These are phyloP conservation scores for Sebastes taczanowskii DNA, from an alignment of 2,797 vertebrate species.

Conservation along the genomic window DNA sequence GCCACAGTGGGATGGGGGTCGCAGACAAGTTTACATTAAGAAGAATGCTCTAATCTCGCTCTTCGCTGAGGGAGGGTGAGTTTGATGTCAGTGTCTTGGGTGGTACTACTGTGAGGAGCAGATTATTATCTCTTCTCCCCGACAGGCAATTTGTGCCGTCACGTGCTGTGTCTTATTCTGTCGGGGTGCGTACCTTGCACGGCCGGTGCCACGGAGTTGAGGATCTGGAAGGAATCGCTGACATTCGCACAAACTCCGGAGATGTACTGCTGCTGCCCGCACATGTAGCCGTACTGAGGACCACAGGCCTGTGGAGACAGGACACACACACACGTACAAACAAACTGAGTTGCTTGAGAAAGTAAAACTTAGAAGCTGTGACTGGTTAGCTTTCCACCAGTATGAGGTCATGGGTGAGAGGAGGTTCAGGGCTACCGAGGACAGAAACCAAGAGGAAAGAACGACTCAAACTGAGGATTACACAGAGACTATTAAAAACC, in stretches of 20 bases:
- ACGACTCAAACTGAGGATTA: slow-evolving; percentile 44
- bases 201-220: slow-evolving; percentile 88
- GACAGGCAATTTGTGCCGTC: slow-evolving; percentile 24
- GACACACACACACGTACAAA: slow-evolving; percentile 45
- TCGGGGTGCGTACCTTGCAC: slow-evolving; percentile 65
- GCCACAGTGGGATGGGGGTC: slow-evolving; percentile 40
- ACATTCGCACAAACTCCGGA: slow-evolving; percentile 95
- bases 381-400: slow-evolving; percentile 56
- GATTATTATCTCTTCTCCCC: slow-evolving; percentile 49
- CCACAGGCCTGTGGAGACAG: slow-evolving; percentile 89
- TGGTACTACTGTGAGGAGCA: slow-evolving; percentile 34
- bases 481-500: slow-evolving; percentile 36
- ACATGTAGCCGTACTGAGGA: slow-evolving; percentile 96
- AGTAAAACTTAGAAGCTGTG: slow-evolving; percentile 10
- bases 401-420: slow-evolving; percentile 52
- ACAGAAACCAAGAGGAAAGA: slow-evolving; percentile 66
- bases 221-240: slow-evolving; percentile 91
- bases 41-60: slow-evolving; percentile 76
- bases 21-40: slow-evolving; percentile 71
- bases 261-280: slow-evolving; percentile 92
- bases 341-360: slow-evolving; percentile 29
- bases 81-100: slow-evolving; percentile 45
- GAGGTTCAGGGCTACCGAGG: slow-evolving; percentile 41
- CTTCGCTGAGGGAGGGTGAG: slow-evolving; percentile 24
- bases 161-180: background rate